Evolutionary conservation across 2,797 vertebrate genomes (phyloP), one percentile per base, ranked within the genome.

Genomic region (Salmo trutta): DNA sequence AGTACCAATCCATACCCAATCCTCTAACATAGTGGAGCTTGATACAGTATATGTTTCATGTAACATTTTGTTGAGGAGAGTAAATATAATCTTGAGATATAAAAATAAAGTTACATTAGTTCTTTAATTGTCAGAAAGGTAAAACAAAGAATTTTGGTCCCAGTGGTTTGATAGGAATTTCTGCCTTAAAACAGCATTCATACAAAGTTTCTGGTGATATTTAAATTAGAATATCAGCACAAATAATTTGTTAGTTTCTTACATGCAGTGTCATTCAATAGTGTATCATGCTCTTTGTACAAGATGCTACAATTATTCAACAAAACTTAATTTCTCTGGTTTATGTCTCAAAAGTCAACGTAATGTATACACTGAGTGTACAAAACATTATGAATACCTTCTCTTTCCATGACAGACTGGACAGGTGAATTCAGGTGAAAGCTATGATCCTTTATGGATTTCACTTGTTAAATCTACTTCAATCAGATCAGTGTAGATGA

Each of bases 261-360:
- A 90, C 92, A 92, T 92, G 92, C 93, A 84, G 73, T 86, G 83
- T 79, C 33, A 82, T 84, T 88, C 83, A 85, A 54, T 70, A 64
- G 85, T 87, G 83, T 82, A 81, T 81, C 91, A 90, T 92, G 91
- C 87, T 88, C 71, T 83, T 86, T 78, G 73, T 85, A 88, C 86
- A 88, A 91, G 89, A 89, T 90, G 86, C 84, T n/a, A 56, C 51
- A 73, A 54, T 56, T 51, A 69, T 36, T 36, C 5, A 69, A 16
- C 36, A 52, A 53, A 5, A 84, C 81, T 83, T 77, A 76, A 79
- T 66, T 87, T 81, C 47, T 81, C 70, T 71, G 72, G 66, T 79
- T 81, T 76, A 83, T 68, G 47, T 77, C 82, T 85, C 81, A 83
- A 82, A 79, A 79, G 29, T 83, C 47, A 77, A 78, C 75, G 69